Percentiles rank a stretch among this genome's conserved stretches.
Evolutionary conservation across 2,797 vertebrate species (phyloP).

Genomic region (Paratrypauchen microcephalus): DNA sequence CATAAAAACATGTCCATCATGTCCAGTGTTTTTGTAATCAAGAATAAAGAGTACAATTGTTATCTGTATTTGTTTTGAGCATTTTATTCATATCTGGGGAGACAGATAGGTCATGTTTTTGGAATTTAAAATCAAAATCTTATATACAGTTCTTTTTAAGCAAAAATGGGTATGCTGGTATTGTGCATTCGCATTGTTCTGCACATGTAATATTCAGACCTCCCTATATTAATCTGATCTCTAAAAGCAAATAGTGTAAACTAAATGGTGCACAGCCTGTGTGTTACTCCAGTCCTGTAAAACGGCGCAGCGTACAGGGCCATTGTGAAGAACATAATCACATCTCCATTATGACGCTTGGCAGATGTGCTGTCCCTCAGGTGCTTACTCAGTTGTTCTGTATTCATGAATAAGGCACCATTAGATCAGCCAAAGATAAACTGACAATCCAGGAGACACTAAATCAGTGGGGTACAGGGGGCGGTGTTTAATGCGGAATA

Average conservation of each 20-base stretch:
- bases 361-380: conserved; percentile 56
- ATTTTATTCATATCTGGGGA: too few relatives aligned
- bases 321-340: conserved; percentile 46
- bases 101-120: too few relatives aligned
- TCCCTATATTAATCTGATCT: background rate
- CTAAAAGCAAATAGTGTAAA: background rate
- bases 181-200: background rate
- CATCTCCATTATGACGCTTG: conserved; percentile 47
- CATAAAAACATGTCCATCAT: too few relatives aligned
- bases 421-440: conserved; percentile 39
- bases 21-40: too few relatives aligned
- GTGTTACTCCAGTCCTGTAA: conserved; percentile 12
- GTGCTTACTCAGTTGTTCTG: conserved; percentile 49
- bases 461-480: conserved; percentile 14
- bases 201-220: background rate
- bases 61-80: too few relatives aligned
- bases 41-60: too few relatives aligned
- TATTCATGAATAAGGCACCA: conserved; percentile 48
- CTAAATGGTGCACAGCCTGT: conserved; percentile 15
- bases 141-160: too few relatives aligned
- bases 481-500: conserved; percentile 5
- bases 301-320: conserved; percentile 26
- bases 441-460: conserved; percentile 35
- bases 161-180: background rate
- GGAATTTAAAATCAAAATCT: too few relatives aligned